Conservation (phyloP, 1,140 invertebrate species). For the Cephus cinctus region DNA sequence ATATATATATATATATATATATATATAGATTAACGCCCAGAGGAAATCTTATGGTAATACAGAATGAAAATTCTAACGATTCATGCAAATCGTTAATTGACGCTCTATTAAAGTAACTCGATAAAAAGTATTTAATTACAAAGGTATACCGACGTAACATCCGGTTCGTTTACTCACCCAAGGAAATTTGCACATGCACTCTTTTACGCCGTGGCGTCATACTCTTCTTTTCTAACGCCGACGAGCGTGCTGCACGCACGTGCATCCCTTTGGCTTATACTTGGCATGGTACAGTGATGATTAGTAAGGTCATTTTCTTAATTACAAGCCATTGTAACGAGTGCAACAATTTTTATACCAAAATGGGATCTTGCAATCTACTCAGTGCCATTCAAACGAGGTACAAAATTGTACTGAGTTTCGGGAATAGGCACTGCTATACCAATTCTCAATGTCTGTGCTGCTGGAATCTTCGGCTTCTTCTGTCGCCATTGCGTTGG, state of each 20-base stretch:
- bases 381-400: too few relatives aligned
- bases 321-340: constrained; percentile 22
- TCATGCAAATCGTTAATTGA: constrained; percentile 46
- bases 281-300: constrained; percentile 18
- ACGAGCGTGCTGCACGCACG: constrained; percentile 34
- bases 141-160: constrained; percentile 40
- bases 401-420: too few relatives aligned
- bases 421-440: background rate
- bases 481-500: background rate
- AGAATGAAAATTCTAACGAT: too few relatives aligned
- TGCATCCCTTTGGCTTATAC: background rate
- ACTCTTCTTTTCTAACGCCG: background rate
- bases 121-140: constrained; percentile 51
- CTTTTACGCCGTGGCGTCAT: background rate
- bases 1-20: too few relatives aligned
- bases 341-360: constrained; percentile 4
- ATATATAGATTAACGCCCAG: too few relatives aligned
- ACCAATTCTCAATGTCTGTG: background rate
- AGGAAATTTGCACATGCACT: background rate
- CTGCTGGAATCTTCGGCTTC: background rate
- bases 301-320: constrained; percentile 33
- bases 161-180: constrained; percentile 30
- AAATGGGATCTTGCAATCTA: too few relatives aligned
- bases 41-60: too few relatives aligned
- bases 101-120: constrained; percentile 50